Conservation (phyloP, 2,113 vertebrate genomes). For the Gambusia affinis region DNA sequence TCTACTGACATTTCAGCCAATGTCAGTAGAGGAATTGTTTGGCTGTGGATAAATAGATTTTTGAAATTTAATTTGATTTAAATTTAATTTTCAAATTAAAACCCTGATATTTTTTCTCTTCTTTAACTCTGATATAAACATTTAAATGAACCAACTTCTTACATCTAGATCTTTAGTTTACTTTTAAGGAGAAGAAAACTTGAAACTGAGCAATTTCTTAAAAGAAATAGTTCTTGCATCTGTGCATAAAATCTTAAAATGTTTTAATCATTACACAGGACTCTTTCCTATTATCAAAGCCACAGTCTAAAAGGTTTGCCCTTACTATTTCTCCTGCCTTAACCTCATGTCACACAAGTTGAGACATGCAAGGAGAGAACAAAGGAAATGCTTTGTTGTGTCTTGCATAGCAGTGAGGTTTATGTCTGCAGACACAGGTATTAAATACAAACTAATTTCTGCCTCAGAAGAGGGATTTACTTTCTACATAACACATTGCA, state of each 20-base stretch:
- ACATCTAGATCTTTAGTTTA: too few species aligned
- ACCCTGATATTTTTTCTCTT: too few species aligned
- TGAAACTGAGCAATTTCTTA: not conserved
- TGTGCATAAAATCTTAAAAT: not conserved
- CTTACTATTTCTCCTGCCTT: slow-evolving; percentile 4
- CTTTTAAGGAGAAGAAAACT: too few species aligned
- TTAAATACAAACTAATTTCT: slow-evolving; percentile 25
- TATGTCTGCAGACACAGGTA: slow-evolving; percentile 31
- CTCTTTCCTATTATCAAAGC: slow-evolving; percentile 1
- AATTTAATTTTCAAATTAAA: too few species aligned
- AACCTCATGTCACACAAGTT: slow-evolving; percentile 6
- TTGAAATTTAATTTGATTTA: too few species aligned
- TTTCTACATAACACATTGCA: slow-evolving; percentile 21
- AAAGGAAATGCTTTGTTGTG: slow-evolving; percentile 30
- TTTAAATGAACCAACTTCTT: too few species aligned
- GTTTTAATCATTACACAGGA: not conserved
- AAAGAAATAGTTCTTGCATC: not conserved
- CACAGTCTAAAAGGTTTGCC: slow-evolving; percentile 20
- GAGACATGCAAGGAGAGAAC: slow-evolving; percentile 30
- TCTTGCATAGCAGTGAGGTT: slow-evolving; percentile 18
- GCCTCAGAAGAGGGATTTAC: not conserved
- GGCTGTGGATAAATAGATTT: too few species aligned
- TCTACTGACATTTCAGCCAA: too few species aligned
- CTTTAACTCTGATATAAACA: too few species aligned
- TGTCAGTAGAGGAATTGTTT: too few species aligned